phyloP scores from a whole-genome alignment of 2,797 vertebrate species.

The Bufotes viridis region DNA sequence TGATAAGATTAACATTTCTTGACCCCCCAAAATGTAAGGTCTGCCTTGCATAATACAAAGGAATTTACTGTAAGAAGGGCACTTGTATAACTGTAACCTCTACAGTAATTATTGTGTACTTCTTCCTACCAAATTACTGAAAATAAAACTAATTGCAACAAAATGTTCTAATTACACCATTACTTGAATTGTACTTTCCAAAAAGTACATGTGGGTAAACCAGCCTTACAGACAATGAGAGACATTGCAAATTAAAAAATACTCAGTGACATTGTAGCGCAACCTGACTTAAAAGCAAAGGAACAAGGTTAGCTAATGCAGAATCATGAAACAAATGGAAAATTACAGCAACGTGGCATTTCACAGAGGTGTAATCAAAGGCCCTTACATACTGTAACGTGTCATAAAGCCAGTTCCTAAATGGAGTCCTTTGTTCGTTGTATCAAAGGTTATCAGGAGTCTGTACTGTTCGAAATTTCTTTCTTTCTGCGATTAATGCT shows the following conservation, averaged over 20 bases:
- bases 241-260: neutral
- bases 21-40: neutral
- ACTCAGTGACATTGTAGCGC: neutral
- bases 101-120: neutral
- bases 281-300: neutral
- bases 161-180: neutral
- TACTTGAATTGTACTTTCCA: neutral
- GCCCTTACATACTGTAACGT: neutral
- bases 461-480: slow-evolving; percentile 9
- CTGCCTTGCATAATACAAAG: neutral
- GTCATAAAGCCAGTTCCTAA: slow-evolving; percentile 34
- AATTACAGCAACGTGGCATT: slow-evolving; percentile 16
- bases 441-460: slow-evolving; percentile 49
- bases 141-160: neutral
- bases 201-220: neutral
- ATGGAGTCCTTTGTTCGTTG: slow-evolving; percentile 17
- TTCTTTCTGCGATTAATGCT: slow-evolving; percentile 26
- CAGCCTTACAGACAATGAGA: neutral
- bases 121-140: neutral
- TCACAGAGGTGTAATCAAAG: slow-evolving; percentile 28
- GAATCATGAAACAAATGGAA: slow-evolving; percentile 21
- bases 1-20: neutral
- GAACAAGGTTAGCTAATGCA: slow-evolving; percentile 9
- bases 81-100: neutral
- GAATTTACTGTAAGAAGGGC: neutral